Evolutionary conservation across 2,888 invertebrate species (phyloP), one percentile per base, ranked within the genome.

Genomic region (Diadegma fenestrale): DNA sequence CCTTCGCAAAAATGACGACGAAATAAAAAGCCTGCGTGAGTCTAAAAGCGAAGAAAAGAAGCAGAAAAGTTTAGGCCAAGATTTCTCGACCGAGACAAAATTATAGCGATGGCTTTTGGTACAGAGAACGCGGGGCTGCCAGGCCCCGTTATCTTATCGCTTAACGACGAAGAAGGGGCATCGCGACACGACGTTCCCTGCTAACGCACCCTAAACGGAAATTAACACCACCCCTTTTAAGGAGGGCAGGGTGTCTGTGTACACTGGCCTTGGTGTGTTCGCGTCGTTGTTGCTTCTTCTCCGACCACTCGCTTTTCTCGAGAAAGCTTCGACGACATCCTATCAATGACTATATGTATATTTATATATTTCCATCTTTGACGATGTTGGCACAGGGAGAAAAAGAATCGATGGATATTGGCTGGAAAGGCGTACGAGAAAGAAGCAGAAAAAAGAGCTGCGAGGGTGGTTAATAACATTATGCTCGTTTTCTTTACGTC

Each of bases 201-300:
- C n/a, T 90, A 91, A 92, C 91, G 90, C 88, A 90, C 91, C 91
- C 92, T 91, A 90, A 93, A 92, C 93, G 93, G 93, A 93, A 93
- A 93, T 93, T 93, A 93, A 93, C 93, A 93, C 92, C 90, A 89
- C 79, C 87, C 81, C 77, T 45, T 72, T 80, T 76, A 17, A 58
- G 72, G 71, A 78, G 84, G 66, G n/a, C n/a, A n/a, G n/a, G 86
- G 63, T 79, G 30, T 37, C 45, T 30, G 48, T 22, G 22, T 71
- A 73, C 41, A 61, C 71, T 79, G 45, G 58, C 63, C 48, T 51
- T 79, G 37, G 61, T 63, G 71, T 45, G 19, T 61, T 22, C n/a
- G n/a, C n/a, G 48, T 19, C 48, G 33, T 66, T 41, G 66, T 26
- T 61, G 41, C 48, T 33, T 68, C 51, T 19, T 51, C 72, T 41